Evolutionary conservation across 2,797 vertebrate genomes (phyloP).

Genomic region (Oreonectes daqikongensis): DNA sequence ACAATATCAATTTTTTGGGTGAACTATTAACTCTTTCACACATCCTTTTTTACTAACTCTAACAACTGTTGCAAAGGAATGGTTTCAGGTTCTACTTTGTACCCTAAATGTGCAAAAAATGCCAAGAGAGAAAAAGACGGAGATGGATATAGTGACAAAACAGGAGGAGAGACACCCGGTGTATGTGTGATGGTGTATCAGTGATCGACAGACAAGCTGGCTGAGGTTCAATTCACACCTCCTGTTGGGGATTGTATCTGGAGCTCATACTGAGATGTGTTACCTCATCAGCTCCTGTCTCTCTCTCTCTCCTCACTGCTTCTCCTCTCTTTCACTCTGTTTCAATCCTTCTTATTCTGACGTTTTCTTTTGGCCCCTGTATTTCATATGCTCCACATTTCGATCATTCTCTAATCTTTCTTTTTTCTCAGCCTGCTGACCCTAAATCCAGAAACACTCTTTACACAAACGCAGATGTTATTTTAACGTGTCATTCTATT

Average conservation of each 20-base stretch:
- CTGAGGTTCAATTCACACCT: conserved; percentile 51
- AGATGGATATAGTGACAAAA: conserved; percentile 5
- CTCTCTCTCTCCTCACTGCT: conserved; percentile 10
- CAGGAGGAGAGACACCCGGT: conserved; percentile 1
- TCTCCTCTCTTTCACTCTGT: conserved; percentile 13
- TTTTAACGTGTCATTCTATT: background rate
- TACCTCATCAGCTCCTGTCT: conserved; percentile 15
- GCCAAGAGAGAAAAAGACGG: background rate
- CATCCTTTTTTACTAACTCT: no score
- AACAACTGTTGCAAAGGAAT: no score
- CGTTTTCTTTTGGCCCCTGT: background rate
- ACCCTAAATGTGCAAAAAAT: background rate
- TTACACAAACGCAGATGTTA: background rate
- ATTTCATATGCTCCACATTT: background rate
- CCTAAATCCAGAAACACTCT: background rate
- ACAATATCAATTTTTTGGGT: no score
- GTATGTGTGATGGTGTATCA: conserved; percentile 24
- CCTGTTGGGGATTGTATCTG: conserved; percentile 49
- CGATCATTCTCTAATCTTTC: background rate
- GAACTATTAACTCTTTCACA: no score
- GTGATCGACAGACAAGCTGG: conserved; percentile 41
- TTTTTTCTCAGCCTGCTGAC: background rate
- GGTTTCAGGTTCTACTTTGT: no score
- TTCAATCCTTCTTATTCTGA: conserved; percentile 33
- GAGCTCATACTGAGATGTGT: conserved; percentile 35